phyloP scores from a whole-genome alignment of 2,888 invertebrate species.

The Leucophenga montana region DNA sequence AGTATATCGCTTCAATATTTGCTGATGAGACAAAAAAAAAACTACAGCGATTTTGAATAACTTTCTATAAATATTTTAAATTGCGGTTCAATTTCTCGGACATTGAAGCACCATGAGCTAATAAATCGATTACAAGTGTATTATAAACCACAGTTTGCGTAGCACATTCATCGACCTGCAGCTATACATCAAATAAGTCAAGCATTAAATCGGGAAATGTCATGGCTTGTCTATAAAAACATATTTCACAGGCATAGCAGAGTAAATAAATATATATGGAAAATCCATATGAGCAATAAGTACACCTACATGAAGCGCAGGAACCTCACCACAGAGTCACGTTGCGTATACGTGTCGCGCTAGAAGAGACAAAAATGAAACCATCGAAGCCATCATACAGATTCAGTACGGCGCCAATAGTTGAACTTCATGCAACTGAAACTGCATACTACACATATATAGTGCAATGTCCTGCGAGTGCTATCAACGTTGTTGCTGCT shows the following conservation, averaged over 20 bases:
- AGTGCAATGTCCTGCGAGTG: slow-evolving; percentile 12
- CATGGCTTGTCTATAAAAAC: slow-evolving; percentile 3
- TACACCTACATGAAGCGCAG: too few species aligned
- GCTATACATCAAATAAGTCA: slow-evolving; percentile 6
- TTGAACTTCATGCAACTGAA: not conserved
- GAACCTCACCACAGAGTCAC: too few species aligned
- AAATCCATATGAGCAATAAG: not conserved
- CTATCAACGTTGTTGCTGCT: slow-evolving; percentile 8
- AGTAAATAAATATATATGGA: not conserved
- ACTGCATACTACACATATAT: slow-evolving; percentile 3
- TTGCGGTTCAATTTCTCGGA: too few species aligned
- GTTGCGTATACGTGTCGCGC: not conserved
- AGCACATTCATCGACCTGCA: not conserved
- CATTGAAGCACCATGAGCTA: too few species aligned
- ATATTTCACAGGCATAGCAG: not conserved
- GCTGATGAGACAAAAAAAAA: too few species aligned
- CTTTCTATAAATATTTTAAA: too few species aligned
- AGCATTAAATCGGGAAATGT: slow-evolving; percentile 21
- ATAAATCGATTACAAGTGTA: too few species aligned
- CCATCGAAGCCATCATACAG: not conserved
- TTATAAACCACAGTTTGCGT: too few species aligned
- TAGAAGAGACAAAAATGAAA: not conserved
- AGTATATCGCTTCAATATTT: too few species aligned
- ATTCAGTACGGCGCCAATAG: not conserved
- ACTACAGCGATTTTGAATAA: too few species aligned